Base-by-base conservation (phyloP, 2,888 invertebrate species). In the Cheilosia variabilis region DNA sequence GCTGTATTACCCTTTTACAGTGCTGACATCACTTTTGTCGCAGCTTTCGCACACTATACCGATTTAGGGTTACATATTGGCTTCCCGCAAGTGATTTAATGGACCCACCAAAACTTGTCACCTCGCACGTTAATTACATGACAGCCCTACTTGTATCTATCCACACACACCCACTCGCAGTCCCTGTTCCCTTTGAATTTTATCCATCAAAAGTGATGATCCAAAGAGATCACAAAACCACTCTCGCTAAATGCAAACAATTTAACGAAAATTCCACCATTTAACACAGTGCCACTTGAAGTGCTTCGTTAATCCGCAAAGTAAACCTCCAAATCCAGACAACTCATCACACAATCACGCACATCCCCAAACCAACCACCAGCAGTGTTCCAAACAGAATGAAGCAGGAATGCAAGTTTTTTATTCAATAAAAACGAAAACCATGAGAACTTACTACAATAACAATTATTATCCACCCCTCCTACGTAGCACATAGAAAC, bases 211-310 rank as follows among this genome's bases (percentile, higher is more conserved):
- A 66, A 34, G 57, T 58, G 24, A 53, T 69, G 77, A 69, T 69
- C 63, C 47, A 55, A 65, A 73, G 45, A 72, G 73, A 68, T 80
- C 80, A 72, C 58, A 73, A 83, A 68, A 60, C 71, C 71, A 66
- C 60, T 76, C 31, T 37, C 57, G 47, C 53, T 81, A 86, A 81
- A 68, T 72, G 72, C 62, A 86, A 86, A 77, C 81, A 81, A 72
- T 86, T 81, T 77, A 72, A 63, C 60, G 62, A 58, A 86, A 81
- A 86, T 81, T 77, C 72, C 37, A 73, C 52, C 76, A 81, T 81
- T 86, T 72, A 81, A 81, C 76, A 86, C 72, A 50, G 58, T 57
- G 60, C 52, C 68, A 69, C 80, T 81, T 81, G 63, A 81, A 86
- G 80, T 80, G 81, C 72, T 76, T 50, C 77, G 62, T 58, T 86